A percentile compares a stretch with the other conserved stretches of the same genome.
Evolutionary conservation across 2,888 invertebrate genomes (phyloP).

Genomic region (Icerya purchasi): DNA sequence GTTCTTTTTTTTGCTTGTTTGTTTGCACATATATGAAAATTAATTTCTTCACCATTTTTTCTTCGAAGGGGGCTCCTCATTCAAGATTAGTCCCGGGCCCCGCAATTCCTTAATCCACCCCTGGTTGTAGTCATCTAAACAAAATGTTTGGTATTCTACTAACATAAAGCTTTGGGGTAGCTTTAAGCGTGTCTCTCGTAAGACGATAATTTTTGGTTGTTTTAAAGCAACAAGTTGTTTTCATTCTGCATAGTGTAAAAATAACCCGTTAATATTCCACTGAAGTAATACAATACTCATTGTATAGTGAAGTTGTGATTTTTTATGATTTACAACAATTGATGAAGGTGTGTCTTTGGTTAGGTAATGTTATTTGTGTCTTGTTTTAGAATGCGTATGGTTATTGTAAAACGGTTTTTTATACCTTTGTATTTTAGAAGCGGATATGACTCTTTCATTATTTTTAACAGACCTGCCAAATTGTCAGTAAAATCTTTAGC

Average conservation of each 20-base stretch:
- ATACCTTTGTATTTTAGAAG: not conserved
- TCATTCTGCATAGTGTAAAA: not conserved
- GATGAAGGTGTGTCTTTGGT: not conserved
- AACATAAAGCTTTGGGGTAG: not conserved
- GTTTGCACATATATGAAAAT: no score
- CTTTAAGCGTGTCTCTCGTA: not conserved
- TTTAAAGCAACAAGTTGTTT: not conserved
- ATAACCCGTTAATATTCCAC: not conserved
- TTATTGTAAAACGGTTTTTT: not conserved
- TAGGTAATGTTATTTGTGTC: not conserved
- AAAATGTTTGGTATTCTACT: not conserved
- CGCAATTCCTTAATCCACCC: no score
- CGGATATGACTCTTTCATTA: not conserved
- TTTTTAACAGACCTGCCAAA: not conserved
- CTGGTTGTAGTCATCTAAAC: not conserved
- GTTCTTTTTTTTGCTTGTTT: no score
- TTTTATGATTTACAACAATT: no score
- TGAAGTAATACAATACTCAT: not conserved
- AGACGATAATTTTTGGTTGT: not conserved
- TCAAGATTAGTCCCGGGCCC: no score
- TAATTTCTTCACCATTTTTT: no score
- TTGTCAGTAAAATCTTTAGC: not conserved
- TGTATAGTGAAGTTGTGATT: no score
- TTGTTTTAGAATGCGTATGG: not conserved
- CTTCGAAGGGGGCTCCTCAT: no score